These are phyloP conservation scores for Scomber scombrus DNA, from an alignment of 2,113 vertebrate genomes.

Conservation along the genomic window DNA sequence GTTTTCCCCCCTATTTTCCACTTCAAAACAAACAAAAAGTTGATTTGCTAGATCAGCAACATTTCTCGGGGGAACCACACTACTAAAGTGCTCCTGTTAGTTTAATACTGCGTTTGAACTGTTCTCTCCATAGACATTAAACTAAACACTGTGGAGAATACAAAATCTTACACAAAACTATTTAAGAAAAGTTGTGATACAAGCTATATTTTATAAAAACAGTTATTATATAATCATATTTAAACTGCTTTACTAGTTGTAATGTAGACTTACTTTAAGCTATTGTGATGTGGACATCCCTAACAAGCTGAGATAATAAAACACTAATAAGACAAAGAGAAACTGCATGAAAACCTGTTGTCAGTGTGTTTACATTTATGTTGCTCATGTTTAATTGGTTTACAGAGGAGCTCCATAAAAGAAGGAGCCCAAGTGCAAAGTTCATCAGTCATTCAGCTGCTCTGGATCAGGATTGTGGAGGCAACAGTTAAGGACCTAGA, in stretches of 20 bases:
- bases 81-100: background rate
- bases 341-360: background rate
- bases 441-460: constrained; percentile 10
- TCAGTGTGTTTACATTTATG: background rate
- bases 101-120: background rate
- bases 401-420: constrained; percentile 11
- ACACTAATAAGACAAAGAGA: background rate
- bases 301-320: background rate
- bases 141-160: background rate
- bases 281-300: background rate
- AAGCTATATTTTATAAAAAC: background rate
- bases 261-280: background rate
- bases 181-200: background rate
- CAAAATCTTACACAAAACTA: background rate
- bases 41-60: constrained; percentile 1
- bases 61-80: background rate
- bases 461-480: constrained; percentile 12
- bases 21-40: background rate
- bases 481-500: constrained; percentile 1
- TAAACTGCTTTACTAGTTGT: background rate
- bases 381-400: background rate
- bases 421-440: background rate
- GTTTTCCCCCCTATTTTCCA: background rate
- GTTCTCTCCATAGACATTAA: background rate
- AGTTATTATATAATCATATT: background rate